Evolutionary conservation across 2,888 invertebrate genomes (phyloP).

Genomic region (Chalcis sispes): DNA sequence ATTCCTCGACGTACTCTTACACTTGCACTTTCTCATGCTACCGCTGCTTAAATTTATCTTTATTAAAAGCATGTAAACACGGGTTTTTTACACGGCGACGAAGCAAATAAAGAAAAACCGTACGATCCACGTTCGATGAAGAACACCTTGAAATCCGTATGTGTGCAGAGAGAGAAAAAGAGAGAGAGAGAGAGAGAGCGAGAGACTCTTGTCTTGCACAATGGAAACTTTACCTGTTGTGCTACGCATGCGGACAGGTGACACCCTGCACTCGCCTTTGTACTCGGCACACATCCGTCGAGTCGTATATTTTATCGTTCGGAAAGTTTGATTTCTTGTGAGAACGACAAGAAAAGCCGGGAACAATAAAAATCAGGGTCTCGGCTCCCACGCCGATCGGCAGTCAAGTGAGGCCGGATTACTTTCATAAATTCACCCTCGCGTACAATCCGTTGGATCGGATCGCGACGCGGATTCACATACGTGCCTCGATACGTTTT

Average conservation of each 20-base stretch:
- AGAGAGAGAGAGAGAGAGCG: no score
- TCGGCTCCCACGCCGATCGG: conserved; percentile 75
- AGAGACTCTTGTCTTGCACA: conserved; percentile 48
- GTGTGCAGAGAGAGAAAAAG: background rate
- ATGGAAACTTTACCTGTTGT: conserved; percentile 74
- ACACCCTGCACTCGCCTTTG: conserved; percentile 64
- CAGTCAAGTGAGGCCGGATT: conserved; percentile 73
- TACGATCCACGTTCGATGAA: conserved; percentile 54
- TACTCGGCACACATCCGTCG: conserved; percentile 63
- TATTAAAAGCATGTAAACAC: conserved; percentile 15
- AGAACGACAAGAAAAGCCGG: conserved; percentile 31
- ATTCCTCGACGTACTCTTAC: conserved; percentile 18
- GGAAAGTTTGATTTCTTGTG: conserved; percentile 73
- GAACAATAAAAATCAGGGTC: conserved; percentile 61
- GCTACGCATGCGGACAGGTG: conserved; percentile 72
- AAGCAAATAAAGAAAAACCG: conserved; percentile 37
- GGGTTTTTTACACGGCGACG: conserved; percentile 1
- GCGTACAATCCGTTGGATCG: conserved; percentile 21
- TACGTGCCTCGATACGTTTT: conserved; percentile 13
- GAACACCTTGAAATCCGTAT: conserved; percentile 18
- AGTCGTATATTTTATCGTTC: conserved; percentile 72
- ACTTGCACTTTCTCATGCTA: background rate
- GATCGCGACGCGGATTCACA: conserved; percentile 38
- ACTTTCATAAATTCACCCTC: conserved; percentile 66
- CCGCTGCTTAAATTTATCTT: background rate